These are phyloP conservation scores for Tetragonula clypearis DNA, from an alignment of 1,140 invertebrate genomes.

Conservation along the genomic window DNA sequence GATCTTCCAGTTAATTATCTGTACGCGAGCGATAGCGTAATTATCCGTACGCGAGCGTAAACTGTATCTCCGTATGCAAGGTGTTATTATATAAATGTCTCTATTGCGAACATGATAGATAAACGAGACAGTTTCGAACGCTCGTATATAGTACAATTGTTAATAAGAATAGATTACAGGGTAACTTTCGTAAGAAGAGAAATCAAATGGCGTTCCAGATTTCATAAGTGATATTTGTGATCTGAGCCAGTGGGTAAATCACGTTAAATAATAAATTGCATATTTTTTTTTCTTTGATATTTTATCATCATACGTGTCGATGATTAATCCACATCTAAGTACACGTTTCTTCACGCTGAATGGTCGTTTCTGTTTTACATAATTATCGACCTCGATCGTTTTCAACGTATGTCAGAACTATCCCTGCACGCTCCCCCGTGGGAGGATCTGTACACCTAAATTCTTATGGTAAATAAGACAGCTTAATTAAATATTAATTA, in stretches of 20 bases:
- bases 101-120: not conserved
- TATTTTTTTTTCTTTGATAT: not conserved
- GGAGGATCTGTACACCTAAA: constrained; percentile 59
- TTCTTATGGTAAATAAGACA: constrained; percentile 45
- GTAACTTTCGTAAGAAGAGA: not conserved
- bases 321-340: constrained; percentile 1
- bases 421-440: constrained; percentile 14
- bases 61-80: not conserved
- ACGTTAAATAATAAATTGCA: not conserved
- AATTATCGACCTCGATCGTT: constrained; percentile 45
- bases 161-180: too few species aligned
- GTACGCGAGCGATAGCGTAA: too few species aligned
- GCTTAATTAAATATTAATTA: constrained; percentile 61
- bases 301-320: not conserved
- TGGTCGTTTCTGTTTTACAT: constrained; percentile 35
- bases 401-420: constrained; percentile 12
- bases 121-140: not conserved
- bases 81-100: not conserved
- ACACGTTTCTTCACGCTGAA: not conserved
- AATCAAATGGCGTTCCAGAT: not conserved
- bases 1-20: constrained; percentile 11
- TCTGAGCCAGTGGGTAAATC: not conserved
- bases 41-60: too few species aligned
- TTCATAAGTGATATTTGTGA: not conserved
- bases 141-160: too few species aligned